phyloP scores from a whole-genome alignment of 2,797 vertebrate genomes.

The Odontamblyopus rebecca region DNA sequence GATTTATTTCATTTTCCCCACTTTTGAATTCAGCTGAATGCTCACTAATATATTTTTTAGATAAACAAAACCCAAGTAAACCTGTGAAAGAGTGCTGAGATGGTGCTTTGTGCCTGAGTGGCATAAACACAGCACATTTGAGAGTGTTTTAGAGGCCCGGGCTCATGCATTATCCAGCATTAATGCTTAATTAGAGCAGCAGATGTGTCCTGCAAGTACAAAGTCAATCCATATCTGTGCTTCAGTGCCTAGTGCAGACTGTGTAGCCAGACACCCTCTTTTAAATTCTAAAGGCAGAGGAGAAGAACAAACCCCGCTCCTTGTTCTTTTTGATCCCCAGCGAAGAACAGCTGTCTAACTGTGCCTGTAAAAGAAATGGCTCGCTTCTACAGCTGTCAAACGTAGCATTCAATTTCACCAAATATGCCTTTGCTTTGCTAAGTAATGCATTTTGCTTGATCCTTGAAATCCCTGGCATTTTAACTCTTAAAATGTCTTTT shows the following conservation, averaged over 20 bases:
- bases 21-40: neutral
- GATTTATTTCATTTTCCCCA: neutral
- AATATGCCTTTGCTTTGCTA: constrained; percentile 26
- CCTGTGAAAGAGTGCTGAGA: constrained; percentile 1
- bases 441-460: constrained; percentile 14
- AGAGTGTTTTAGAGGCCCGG: neutral
- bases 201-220: constrained; percentile 15
- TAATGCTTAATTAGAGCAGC: constrained; percentile 21
- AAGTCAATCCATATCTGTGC: constrained; percentile 19
- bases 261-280: constrained; percentile 13
- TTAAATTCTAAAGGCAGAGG: constrained; percentile 14
- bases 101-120: constrained; percentile 8
- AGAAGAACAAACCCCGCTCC: constrained; percentile 12
- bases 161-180: constrained; percentile 10
- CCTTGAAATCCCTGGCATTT: neutral
- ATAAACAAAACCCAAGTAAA: constrained; percentile 3
- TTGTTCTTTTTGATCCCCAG: constrained; percentile 15
- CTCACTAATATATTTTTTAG: neutral
- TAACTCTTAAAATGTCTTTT: neutral
- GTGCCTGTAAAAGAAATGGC: constrained; percentile 11
- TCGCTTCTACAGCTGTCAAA: constrained; percentile 20
- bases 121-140: neutral
- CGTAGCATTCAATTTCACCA: constrained; percentile 7
- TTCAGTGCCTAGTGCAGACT: constrained; percentile 1
- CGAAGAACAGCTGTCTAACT: constrained; percentile 22